phyloP scores from a whole-genome alignment of 2,888 invertebrate species.

The Lycia hirtaria region DNA sequence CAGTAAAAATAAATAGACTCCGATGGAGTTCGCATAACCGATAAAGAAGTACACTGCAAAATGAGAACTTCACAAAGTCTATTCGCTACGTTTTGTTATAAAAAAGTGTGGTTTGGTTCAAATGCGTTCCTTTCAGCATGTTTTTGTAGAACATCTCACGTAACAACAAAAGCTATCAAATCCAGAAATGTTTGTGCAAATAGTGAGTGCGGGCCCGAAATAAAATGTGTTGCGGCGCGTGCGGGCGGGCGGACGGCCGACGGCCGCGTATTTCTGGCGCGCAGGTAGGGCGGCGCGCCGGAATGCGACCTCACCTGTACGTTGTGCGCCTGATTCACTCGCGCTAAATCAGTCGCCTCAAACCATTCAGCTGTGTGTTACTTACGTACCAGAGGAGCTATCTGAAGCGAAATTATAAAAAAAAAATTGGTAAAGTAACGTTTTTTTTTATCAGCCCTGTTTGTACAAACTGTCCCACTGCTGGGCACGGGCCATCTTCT shows the following conservation, averaged over 20 bases:
- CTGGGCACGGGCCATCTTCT: no score
- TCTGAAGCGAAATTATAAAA: no score
- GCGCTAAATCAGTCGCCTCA: conserved; percentile 77
- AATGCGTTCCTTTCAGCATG: conserved; percentile 4
- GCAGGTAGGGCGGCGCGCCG: conserved; percentile 77
- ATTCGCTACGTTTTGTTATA: not conserved
- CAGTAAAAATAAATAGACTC: conserved; percentile 61
- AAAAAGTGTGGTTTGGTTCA: conserved; percentile 1
- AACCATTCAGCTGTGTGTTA: no score
- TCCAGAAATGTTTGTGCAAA: conserved; percentile 48
- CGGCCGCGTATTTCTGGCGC: conserved; percentile 79
- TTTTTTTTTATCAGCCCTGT: no score
- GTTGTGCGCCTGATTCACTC: conserved; percentile 81
- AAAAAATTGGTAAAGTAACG: no score
- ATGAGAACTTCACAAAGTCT: conserved; percentile 17
- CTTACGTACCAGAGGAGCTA: no score
- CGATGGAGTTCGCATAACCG: conserved; percentile 33
- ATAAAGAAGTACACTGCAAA: conserved; percentile 11
- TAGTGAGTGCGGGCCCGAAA: conserved; percentile 43
- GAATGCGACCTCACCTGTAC: conserved; percentile 84
- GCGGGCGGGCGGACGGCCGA: conserved; percentile 53
- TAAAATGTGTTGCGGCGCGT: conserved; percentile 49
- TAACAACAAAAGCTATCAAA: conserved; percentile 55
- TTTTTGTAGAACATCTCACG: conserved; percentile 35
- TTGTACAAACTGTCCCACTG: no score